Conservation (phyloP, 2,113 vertebrate genomes). For the Tetrax tetrax region DNA sequence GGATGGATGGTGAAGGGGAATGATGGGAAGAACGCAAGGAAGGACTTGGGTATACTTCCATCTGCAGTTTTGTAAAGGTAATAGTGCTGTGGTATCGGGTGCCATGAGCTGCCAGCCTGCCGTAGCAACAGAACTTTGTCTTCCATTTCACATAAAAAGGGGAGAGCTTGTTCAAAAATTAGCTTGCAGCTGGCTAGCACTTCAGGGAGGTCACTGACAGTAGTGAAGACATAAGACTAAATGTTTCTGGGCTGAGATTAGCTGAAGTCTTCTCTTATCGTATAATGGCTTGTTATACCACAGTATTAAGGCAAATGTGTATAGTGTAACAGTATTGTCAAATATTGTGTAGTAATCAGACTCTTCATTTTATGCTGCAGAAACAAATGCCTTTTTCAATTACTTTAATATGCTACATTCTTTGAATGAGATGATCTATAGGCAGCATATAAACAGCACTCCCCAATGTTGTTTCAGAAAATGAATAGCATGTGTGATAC, state of each 20-base stretch:
- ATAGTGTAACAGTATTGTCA: not conserved
- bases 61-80: not conserved
- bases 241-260: not conserved
- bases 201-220: not conserved
- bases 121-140: not conserved
- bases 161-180: not conserved
- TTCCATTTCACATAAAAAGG: not conserved
- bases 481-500: not conserved
- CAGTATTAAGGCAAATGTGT: not conserved
- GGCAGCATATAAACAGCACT: not conserved
- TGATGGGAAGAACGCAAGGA: rapidly evolving
- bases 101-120: not conserved
- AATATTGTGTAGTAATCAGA: not conserved
- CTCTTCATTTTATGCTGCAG: not conserved
- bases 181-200: not conserved
- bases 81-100: not conserved
- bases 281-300: not conserved
- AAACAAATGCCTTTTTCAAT: conserved; percentile 13
- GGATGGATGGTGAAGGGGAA: not conserved
- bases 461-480: not conserved
- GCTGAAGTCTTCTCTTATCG: not conserved
- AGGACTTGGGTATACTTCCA: not conserved
- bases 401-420: not conserved
- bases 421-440: conserved; percentile 25
- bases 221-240: not conserved